Evolutionary conservation across 2,888 invertebrate species (phyloP).

Genomic region (Alitta virens): DNA sequence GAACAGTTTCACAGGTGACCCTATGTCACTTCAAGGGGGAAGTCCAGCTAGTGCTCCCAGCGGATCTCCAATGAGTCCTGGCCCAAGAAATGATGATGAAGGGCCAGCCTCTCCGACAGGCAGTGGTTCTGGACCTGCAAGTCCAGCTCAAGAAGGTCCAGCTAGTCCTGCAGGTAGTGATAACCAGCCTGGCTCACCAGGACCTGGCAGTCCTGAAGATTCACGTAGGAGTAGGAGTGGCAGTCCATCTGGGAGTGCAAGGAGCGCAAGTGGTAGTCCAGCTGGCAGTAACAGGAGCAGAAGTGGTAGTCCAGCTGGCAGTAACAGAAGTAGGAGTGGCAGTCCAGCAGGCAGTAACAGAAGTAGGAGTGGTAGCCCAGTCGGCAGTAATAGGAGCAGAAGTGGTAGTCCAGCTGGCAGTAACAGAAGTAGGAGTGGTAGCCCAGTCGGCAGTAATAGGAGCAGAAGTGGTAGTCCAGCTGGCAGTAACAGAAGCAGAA

Average conservation of each 20-base stretch:
- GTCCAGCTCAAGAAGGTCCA: neutral
- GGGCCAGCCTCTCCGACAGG: too few relatives aligned
- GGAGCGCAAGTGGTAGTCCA: slow-evolving; percentile 6
- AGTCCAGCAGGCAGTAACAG: neutral
- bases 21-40: too few relatives aligned
- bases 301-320: slow-evolving; percentile 4
- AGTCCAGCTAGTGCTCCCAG: too few relatives aligned
- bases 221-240: neutral
- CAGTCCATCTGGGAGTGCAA: neutral
- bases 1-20: too few relatives aligned
- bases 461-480: slow-evolving; percentile 3
- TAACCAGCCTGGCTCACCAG: neutral
- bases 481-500: slow-evolving; percentile 1
- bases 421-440: slow-evolving; percentile 1
- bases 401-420: slow-evolving; percentile 1
- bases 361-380: slow-evolving; percentile 9
- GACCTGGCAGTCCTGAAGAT: neutral
- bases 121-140: neutral
- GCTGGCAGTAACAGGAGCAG: slow-evolving; percentile 2
- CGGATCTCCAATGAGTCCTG: too few relatives aligned
- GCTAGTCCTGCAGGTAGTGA: neutral
- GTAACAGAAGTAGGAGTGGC: neutral
- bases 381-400: neutral
- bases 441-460: slow-evolving; percentile 1
- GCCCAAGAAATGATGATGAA: too few relatives aligned